Percentiles rank a stretch among this genome's conserved stretches.
Evolutionary conservation across 2,888 invertebrate genomes (phyloP).

Genomic region (Barypeithes pellucidus): DNA sequence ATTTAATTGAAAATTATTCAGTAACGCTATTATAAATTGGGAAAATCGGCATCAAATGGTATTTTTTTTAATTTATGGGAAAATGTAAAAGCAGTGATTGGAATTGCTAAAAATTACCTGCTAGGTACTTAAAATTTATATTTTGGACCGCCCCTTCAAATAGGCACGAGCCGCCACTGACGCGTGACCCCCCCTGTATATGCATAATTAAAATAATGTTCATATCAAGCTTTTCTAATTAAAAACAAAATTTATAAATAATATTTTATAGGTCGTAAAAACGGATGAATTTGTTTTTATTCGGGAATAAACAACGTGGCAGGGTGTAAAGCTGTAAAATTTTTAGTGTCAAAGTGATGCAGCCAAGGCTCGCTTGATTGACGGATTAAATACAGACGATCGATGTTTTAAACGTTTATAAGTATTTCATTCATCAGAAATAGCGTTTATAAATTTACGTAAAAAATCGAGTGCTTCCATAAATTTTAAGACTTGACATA

Average conservation of each 20-base stretch:
- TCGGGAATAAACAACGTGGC: constrained; percentile 49
- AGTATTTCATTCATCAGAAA: constrained; percentile 43
- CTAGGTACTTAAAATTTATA: no score
- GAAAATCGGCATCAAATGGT: no score
- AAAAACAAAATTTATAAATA: constrained; percentile 47
- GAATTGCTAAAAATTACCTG: no score
- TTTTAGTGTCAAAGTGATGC: constrained; percentile 53
- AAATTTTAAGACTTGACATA: constrained; percentile 8
- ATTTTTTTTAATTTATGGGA: no score
- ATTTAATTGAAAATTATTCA: no score
- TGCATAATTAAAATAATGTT: not conserved
- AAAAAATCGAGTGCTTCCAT: constrained; percentile 7
- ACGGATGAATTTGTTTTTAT: constrained; percentile 49
- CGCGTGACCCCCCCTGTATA: no score
- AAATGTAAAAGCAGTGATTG: no score
- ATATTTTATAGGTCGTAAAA: constrained; percentile 51
- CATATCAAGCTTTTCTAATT: constrained; percentile 23
- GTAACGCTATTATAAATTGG: no score
- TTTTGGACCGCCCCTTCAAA: no score
- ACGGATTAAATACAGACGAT: constrained; percentile 46
- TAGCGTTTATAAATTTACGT: constrained; percentile 15
- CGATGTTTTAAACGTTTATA: constrained; percentile 34
- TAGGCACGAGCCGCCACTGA: no score
- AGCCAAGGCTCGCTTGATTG: constrained; percentile 44
- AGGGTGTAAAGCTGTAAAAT: constrained; percentile 53